phyloP scores from a whole-genome alignment of 2,797 vertebrate species.

The Helostoma temminkii region DNA sequence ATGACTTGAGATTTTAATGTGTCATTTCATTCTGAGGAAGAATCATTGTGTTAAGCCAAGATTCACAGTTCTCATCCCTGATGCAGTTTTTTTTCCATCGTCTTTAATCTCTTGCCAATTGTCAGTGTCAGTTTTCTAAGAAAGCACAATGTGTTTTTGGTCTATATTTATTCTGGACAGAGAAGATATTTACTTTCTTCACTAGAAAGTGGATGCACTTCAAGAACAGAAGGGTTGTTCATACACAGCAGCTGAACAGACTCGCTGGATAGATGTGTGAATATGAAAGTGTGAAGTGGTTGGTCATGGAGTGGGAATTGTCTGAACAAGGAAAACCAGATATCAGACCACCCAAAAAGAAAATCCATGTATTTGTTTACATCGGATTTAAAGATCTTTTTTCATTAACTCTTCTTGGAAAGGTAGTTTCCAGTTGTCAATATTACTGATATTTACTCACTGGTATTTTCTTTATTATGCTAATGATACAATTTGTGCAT shows the following conservation, averaged over 20 bases:
- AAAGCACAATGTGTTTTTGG: constrained; percentile 26
- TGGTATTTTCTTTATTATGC: constrained; percentile 54
- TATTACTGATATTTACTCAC: constrained; percentile 18
- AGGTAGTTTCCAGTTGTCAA: constrained; percentile 43
- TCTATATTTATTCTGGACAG: constrained; percentile 26
- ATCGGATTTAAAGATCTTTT: constrained; percentile 4
- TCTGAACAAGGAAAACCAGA: constrained; percentile 10
- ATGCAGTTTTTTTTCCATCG: constrained; percentile 6
- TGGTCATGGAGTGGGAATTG: constrained; percentile 2
- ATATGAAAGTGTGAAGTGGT: constrained; percentile 10
- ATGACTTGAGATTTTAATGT: no score
- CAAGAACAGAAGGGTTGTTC: constrained; percentile 19
- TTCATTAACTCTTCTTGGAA: constrained; percentile 20
- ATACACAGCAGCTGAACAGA: constrained; percentile 18
- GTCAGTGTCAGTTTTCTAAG: constrained; percentile 16
- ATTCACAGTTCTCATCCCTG: constrained; percentile 1
- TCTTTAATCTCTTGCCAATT: constrained; percentile 28
- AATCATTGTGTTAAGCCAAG: not conserved
- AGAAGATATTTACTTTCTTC: constrained; percentile 26
- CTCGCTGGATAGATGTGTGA: not conserved
- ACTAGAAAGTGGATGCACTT: constrained; percentile 14
- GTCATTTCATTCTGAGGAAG: no score
- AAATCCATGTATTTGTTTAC: constrained; percentile 22
- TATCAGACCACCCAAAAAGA: constrained; percentile 10
- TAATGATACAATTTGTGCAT: constrained; percentile 52